Conservation (phyloP, 1,140 invertebrate genomes). For the Thaumatotibia leucotreta region DNA sequence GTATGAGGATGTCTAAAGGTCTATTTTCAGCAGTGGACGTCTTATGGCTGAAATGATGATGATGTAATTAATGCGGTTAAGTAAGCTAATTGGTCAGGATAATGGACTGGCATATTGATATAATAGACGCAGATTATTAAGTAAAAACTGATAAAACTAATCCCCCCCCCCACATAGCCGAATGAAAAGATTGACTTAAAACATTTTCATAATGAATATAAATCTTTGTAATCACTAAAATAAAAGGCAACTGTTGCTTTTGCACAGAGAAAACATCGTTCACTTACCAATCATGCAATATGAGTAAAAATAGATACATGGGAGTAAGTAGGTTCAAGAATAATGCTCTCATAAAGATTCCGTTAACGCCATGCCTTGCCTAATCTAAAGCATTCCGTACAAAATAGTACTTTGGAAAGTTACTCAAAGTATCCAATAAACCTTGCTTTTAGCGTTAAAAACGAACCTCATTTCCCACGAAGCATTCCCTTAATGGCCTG, state of each 20-base stretch:
- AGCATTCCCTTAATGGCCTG: conserved; percentile 9
- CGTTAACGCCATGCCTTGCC: neutral
- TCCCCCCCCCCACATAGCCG: too few relatives aligned
- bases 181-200: too few relatives aligned
- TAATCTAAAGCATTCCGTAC: neutral
- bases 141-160: too few relatives aligned
- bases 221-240: neutral
- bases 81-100: too few relatives aligned
- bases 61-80: too few relatives aligned
- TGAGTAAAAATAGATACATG: too few relatives aligned
- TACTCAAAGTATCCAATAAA: conserved; percentile 9
- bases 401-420: conserved; percentile 10
- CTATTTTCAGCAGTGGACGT: too few relatives aligned
- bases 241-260: neutral
- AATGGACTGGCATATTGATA: too few relatives aligned
- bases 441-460: conserved; percentile 11
- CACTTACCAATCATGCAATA: too few relatives aligned
- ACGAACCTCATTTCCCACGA: conserved; percentile 8
- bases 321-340: neutral
- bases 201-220: neutral
- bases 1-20: too few relatives aligned
- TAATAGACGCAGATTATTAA: too few relatives aligned
- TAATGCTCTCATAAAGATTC: neutral
- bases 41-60: too few relatives aligned
- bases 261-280: neutral